phyloP scores from a whole-genome alignment of 2,113 vertebrate genomes.

The Tenebrosternarchus preto region DNA sequence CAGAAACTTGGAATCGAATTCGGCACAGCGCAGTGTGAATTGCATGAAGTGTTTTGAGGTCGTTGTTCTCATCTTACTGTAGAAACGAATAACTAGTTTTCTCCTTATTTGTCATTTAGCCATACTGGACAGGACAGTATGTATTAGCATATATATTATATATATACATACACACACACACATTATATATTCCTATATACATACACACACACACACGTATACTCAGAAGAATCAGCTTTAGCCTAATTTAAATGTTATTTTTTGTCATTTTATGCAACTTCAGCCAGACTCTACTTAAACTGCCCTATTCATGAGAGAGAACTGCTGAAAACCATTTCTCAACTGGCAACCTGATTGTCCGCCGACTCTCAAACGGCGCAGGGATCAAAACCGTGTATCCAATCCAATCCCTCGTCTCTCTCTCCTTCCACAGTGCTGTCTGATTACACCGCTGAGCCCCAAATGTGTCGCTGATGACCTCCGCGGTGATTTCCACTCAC shows the following conservation, averaged over 20 bases:
- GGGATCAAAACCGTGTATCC: conserved; percentile 26
- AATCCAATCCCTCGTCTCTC: too few relatives aligned
- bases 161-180: too few relatives aligned
- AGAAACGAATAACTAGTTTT: conserved; percentile 3
- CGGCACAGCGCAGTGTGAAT: neutral
- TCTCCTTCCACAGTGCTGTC: conserved; percentile 27
- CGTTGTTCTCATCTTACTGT: conserved; percentile 25
- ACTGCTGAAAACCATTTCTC: too few relatives aligned
- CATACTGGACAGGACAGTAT: neutral
- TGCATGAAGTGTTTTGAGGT: neutral
- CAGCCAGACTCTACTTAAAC: neutral
- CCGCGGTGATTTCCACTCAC: conserved; percentile 47
- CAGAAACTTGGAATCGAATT: neutral
- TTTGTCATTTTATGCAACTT: neutral
- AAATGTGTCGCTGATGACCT: conserved; percentile 54
- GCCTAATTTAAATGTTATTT: neutral
- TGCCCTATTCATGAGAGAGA: neutral
- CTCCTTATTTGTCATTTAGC: neutral
- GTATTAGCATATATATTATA: too few relatives aligned
- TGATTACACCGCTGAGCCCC: conserved; percentile 44
- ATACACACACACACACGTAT: too few relatives aligned
- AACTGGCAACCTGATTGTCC: too few relatives aligned
- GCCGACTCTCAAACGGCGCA: neutral
- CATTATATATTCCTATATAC: too few relatives aligned
- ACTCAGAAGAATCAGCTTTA: neutral